A percentile compares a stretch with the other conserved stretches of the same genome.
phyloP scores from a whole-genome alignment of 2,113 vertebrate genomes.

The Kobus ellipsiprymnus region DNA sequence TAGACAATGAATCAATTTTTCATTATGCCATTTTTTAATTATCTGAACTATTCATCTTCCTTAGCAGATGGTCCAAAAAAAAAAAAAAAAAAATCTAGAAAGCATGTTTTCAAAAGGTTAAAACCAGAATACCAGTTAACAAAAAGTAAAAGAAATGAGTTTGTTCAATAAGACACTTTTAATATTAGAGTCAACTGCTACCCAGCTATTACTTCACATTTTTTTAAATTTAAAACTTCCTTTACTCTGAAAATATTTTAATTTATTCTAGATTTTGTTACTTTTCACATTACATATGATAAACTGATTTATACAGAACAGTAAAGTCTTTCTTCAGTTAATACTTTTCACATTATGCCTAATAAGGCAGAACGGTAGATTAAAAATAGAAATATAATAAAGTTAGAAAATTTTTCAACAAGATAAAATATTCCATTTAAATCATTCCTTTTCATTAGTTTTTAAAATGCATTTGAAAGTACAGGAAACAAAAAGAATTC shows the following conservation, averaged over 20 bases:
- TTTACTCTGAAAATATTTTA: conserved; percentile 37
- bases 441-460: not conserved
- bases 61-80: not conserved
- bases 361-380: not conserved
- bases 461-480: not conserved
- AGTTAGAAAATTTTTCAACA: conserved; percentile 14
- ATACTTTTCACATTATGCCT: not conserved
- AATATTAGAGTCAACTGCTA: conserved; percentile 11
- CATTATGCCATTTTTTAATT: conserved; percentile 19
- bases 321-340: conserved; percentile 15
- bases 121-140: not conserved
- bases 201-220: not conserved
- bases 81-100: conserved; percentile 14
- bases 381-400: conserved; percentile 25
- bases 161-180: not conserved
- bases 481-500: not conserved
- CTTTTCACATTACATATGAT: conserved; percentile 8
- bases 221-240: conserved; percentile 38
- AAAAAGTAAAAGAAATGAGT: not conserved
- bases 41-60: conserved; percentile 22
- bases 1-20: not conserved
- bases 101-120: not conserved
- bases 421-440: conserved; percentile 20
- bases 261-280: conserved; percentile 11
- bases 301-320: conserved; percentile 11